Percentiles rank a stretch among this genome's conserved stretches.
These are phyloP conservation scores for Kryptopterus vitreolus DNA, from an alignment of 2,797 vertebrate genomes.

Conservation along the genomic window DNA sequence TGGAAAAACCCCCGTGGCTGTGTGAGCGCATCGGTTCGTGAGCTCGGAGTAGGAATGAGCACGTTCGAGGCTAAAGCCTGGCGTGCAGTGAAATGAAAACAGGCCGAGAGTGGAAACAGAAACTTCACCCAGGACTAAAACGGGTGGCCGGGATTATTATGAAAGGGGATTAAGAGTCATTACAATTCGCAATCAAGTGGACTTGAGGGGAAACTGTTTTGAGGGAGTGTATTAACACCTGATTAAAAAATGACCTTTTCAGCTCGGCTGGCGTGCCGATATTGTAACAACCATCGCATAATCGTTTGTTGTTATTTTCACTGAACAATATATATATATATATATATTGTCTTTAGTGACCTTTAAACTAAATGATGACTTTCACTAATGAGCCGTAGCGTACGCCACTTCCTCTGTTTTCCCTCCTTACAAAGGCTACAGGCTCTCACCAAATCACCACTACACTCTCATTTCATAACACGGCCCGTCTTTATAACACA, in stretches of 20 bases:
- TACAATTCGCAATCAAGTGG: neutral
- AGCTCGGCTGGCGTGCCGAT: neutral
- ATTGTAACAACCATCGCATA: neutral
- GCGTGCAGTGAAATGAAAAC: neutral
- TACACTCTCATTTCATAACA: slow-evolving; percentile 14
- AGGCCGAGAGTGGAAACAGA: neutral
- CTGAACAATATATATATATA: too few relatives aligned
- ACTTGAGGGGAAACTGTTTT: neutral
- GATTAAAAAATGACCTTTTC: neutral
- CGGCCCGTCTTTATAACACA: slow-evolving; percentile 2
- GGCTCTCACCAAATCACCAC: neutral
- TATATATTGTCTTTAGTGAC: neutral
- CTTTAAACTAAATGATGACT: neutral
- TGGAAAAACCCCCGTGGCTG: neutral
- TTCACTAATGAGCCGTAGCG: neutral
- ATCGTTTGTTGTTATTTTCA: too few relatives aligned
- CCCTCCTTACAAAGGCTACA: neutral
- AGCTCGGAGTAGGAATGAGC: neutral
- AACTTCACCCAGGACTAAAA: neutral
- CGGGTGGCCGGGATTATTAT: neutral
- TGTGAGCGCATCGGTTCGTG: neutral
- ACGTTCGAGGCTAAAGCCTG: neutral
- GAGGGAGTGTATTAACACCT: neutral
- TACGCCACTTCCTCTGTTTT: neutral
- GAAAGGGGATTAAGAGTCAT: neutral